Evolutionary conservation across 37 sponge, comb jelly and placozoan genomes (phyloP), one percentile per base, ranked within the genome.

Genomic region (Cliona cf. orientalis): DNA sequence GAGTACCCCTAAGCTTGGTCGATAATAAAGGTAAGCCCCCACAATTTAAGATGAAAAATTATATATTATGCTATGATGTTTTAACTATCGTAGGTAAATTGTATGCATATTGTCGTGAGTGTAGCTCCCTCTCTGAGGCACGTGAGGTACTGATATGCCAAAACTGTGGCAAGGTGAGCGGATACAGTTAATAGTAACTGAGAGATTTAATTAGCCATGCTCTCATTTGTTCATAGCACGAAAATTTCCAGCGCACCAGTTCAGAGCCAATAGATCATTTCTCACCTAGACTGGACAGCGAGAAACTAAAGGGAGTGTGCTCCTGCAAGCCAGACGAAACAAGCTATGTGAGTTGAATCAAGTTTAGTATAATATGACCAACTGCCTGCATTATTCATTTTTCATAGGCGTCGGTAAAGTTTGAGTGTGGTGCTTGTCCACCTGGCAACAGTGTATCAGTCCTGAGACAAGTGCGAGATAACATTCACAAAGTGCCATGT

Each of bases 401-500:
- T 7, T 19, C 53, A 5, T 53, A 87, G 87, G 76, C 84, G 33
- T 29, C 26, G 2, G 72, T 89, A 0, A 58, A 14, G n/a, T 89
- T 66, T 56, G 31, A 63, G 49, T 89, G 89, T 61, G 71, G 1
- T 28, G 40, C 72, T 39, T 89, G 89, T 78, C 46, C 44, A 1
- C 36, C 3, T 12, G 64, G 38, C 21, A 32, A 31, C 49, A 21
- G 5, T 14, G 72, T 78, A 11, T 58, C 64, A 66, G 25, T 74
- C 9, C 49, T 88, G 46, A 35, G 82, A 19, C 89, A 83, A 39
- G 32, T 89, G 35, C 46, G 79, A 62, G 56, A 58, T 45, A 89
- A 89, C 36, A 53, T 64, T 23, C 55, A 53, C 41, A 33, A 78
- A 17, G 21, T 82, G 19, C 72, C 78, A 11, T 89, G 89, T 37